These are phyloP conservation scores for Vanessa tameamea DNA, from an alignment of 1,140 invertebrate genomes.

Conservation along the genomic window DNA sequence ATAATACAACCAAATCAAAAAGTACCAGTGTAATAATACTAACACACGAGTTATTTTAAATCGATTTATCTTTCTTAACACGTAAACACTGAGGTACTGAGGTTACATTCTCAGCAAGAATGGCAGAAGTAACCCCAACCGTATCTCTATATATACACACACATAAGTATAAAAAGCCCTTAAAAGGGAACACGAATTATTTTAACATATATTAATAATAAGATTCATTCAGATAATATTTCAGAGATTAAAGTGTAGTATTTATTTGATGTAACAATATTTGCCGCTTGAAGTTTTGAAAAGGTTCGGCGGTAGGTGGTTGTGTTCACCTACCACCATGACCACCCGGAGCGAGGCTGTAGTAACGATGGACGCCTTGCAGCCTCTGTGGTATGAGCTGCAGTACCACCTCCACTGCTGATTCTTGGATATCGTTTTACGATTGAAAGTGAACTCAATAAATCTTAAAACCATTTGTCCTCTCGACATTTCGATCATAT, in stretches of 20 bases:
- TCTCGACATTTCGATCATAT: constrained; percentile 15
- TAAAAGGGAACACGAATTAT: too few relatives aligned
- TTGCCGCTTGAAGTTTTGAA: constrained; percentile 23
- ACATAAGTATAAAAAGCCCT: too few relatives aligned
- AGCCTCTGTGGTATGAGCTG: constrained; percentile 42
- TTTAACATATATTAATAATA: too few relatives aligned
- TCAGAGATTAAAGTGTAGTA: not conserved
- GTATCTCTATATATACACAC: too few relatives aligned
- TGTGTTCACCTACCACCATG: constrained; percentile 11
- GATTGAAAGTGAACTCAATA: constrained; percentile 25
- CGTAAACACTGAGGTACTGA: too few relatives aligned
- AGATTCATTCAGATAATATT: too few relatives aligned
- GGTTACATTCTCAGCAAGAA: too few relatives aligned
- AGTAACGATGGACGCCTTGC: constrained; percentile 39
- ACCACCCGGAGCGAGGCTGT: constrained; percentile 1
- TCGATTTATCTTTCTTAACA: too few relatives aligned
- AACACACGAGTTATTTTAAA: too few relatives aligned
- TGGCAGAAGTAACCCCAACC: too few relatives aligned
- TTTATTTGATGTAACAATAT: constrained; percentile 27
- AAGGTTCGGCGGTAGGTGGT: constrained; percentile 20
- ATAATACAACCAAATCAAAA: too few relatives aligned
- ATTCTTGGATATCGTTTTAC: constrained; percentile 18
- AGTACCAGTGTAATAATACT: too few relatives aligned
- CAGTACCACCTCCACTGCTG: constrained; percentile 45
- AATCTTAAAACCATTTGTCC: constrained; percentile 21